A percentile compares a stretch with the other conserved stretches of the same genome.
Conservation (phyloP, 2,888 invertebrate genomes). For the Sinodicranocentrus sp. region DNA sequence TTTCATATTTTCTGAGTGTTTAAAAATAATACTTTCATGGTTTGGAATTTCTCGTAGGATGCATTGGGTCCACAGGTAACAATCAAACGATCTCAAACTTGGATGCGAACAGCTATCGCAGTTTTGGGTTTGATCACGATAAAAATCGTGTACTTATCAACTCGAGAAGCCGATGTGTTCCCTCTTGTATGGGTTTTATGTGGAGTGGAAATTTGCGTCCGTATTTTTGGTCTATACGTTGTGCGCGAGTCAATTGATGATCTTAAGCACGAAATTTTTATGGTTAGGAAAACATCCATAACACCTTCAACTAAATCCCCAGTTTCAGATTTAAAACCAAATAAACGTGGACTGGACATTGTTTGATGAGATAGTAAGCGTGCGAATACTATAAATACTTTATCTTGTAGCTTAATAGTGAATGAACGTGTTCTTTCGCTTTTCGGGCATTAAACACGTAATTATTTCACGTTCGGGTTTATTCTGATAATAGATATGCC, state of each 20-base stretch:
- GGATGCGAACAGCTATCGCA: conserved; percentile 60
- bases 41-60: conserved; percentile 57
- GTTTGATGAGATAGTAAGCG: conserved; percentile 12
- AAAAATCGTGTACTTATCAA: conserved; percentile 66
- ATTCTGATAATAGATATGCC: too few species aligned
- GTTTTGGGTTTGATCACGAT: conserved; percentile 57
- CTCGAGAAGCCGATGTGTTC: conserved; percentile 31
- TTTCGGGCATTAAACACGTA: too few species aligned
- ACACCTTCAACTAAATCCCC: conserved; percentile 36
- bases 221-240: conserved; percentile 68
- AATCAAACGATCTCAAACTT: conserved; percentile 61
- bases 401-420: too few species aligned
- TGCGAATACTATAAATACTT: not conserved
- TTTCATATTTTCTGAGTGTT: not conserved
- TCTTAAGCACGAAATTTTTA: conserved; percentile 66
- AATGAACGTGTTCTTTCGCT: too few species aligned
- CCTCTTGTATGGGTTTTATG: conserved; percentile 68
- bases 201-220: conserved; percentile 59
- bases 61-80: conserved; percentile 68
- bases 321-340: not conserved
- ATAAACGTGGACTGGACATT: not conserved
- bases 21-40: not conserved
- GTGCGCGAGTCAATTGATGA: conserved; percentile 71
- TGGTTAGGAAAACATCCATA: conserved; percentile 33
- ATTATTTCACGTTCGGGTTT: too few species aligned